Evolutionary conservation across 2,888 invertebrate species (phyloP), one percentile per base, ranked within the genome.

Genomic region (Petrophora chlorosata): DNA sequence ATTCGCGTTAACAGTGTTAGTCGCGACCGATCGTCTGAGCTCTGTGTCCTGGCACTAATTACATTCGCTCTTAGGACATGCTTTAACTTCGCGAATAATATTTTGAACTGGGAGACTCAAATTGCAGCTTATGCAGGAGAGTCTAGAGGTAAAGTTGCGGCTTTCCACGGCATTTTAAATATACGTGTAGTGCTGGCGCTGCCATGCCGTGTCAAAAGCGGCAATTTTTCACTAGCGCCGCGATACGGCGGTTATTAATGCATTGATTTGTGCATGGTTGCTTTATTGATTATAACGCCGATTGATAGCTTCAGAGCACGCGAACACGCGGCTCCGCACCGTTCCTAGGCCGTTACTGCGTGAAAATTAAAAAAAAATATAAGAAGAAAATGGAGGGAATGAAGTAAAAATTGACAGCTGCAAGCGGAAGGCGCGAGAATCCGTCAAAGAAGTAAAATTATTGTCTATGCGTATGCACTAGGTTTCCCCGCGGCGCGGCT

Each of bases 221-320:
- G 56, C 56, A 57, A 76, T 76, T 75, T 76, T 79, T 78, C 70
- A 70, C 64, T 53, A 66, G 59, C 63, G 58, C 61, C 54, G 54
- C 64, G 63, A 61, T 73, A 68, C 65, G 53, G 61, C 63, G 47
- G 75, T 75, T 81, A 79, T 81, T 74, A 79, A 73, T 71, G 77
- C 86, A 87, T 88, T 87, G 88, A 88, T 89, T 87, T 85, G 72
- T 70, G 80, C 80, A 73, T 71, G 78, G 73, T 62, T 67, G 79
- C 68, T 78, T 73, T 85, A 88, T 89, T 87, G 88, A 88, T 88
- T 85, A 75, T 76, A 66, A 66, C 54, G 55, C 65, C 82, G 82
- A 87, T 87, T 80, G 85, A 88, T 88, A 73, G 75, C 73, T 25
- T 54, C 53, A 42, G 12, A 53, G 61, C 88, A 88, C 87, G 88